Conservation (phyloP, 2,888 invertebrate genomes). For the Lysandra coridon region DNA sequence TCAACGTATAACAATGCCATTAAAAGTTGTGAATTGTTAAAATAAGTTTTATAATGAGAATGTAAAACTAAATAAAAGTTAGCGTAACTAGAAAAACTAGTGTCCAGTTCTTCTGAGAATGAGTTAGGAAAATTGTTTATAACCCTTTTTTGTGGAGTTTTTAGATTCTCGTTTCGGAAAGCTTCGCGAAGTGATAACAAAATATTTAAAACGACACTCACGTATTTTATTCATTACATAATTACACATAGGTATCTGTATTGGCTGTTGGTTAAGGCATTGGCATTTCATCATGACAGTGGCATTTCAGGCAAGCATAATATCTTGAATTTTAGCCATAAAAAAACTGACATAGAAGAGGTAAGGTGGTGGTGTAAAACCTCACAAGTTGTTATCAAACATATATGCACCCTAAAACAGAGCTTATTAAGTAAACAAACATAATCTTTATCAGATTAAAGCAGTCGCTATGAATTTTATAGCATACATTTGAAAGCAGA, state of each 20-base stretch:
- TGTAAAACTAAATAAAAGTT: slow-evolving; percentile 12
- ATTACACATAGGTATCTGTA: no score
- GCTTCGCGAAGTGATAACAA: neutral
- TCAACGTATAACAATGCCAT: slow-evolving; percentile 46
- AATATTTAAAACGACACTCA: neutral
- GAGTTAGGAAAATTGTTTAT: neutral
- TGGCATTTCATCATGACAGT: no score
- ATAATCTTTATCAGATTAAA: slow-evolving; percentile 21
- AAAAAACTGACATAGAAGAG: no score
- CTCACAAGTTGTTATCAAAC: neutral
- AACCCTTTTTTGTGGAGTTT: neutral
- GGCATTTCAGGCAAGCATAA: no score
- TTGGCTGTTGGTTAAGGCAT: no score
- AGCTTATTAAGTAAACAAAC: slow-evolving; percentile 1
- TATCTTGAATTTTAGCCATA: no score
- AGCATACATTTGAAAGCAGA: slow-evolving; percentile 11
- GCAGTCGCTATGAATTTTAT: slow-evolving; percentile 12
- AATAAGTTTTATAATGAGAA: slow-evolving; percentile 19
- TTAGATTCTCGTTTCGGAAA: neutral
- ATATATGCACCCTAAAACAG: neutral
- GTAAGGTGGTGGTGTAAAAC: neutral
- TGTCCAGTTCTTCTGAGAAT: neutral
- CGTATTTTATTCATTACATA: no score
- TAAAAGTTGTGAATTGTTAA: slow-evolving; percentile 23
- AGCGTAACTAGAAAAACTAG: neutral